These are phyloP conservation scores for Archips crataeganus DNA, from an alignment of 2,888 invertebrate genomes.

Conservation along the genomic window DNA sequence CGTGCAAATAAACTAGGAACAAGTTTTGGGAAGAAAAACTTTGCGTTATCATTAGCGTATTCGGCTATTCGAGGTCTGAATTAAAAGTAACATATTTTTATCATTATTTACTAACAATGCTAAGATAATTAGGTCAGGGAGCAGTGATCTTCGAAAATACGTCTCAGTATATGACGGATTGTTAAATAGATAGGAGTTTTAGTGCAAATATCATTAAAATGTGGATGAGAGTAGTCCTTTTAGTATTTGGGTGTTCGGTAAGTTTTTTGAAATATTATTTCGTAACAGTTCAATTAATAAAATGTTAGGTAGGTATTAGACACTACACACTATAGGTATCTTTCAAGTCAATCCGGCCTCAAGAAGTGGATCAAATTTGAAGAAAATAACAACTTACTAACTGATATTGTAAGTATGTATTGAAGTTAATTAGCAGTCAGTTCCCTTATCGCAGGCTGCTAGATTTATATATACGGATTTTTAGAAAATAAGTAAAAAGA, in stretches of 20 bases:
- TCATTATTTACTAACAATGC: constrained; percentile 34
- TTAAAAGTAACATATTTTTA: constrained; percentile 29
- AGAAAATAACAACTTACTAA: no score
- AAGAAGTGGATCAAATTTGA: no score
- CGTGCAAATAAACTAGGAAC: background rate
- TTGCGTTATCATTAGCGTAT: background rate
- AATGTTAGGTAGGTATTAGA: no score
- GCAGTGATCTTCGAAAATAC: constrained; percentile 49
- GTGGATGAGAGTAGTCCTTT: constrained; percentile 61
- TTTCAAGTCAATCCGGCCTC: no score
- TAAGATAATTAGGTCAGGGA: constrained; percentile 53
- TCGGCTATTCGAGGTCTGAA: background rate
- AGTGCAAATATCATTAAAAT: constrained; percentile 52
- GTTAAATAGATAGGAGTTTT: background rate
- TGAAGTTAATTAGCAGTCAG: no score
- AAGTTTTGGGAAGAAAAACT: background rate
- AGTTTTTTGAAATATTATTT: background rate
- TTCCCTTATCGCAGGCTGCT: no score
- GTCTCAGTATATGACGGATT: constrained; percentile 9
- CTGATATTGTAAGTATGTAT: no score
- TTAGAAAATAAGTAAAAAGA: no score
- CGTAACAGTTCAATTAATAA: no score
- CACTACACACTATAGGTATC: no score
- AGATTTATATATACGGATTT: no score
- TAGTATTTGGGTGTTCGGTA: constrained; percentile 57